Evolutionary conservation across 1,140 invertebrate species (phyloP).

Genomic region (Archivesica marissinica): DNA sequence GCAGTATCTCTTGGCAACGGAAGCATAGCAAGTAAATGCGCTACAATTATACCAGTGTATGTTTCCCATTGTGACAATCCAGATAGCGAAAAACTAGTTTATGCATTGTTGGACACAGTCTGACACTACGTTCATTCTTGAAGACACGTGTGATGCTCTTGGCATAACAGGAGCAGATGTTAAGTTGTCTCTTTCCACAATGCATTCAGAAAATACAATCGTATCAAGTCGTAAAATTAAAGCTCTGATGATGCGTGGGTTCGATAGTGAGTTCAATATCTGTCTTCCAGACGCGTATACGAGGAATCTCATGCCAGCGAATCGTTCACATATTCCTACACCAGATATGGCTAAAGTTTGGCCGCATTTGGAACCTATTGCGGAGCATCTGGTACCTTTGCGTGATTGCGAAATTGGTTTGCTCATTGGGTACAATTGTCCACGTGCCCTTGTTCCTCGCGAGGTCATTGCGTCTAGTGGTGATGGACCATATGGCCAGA

Average conservation of each 20-base stretch:
- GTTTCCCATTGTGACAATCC: background rate
- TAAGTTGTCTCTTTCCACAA: constrained; percentile 7
- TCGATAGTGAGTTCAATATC: background rate
- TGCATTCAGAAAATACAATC: constrained; percentile 3
- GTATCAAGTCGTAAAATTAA: constrained; percentile 29
- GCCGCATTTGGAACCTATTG: constrained; percentile 39
- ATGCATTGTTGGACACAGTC: constrained; percentile 40
- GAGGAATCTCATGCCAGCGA: constrained; percentile 55
- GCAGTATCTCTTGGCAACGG: background rate
- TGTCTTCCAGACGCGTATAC: constrained; percentile 28
- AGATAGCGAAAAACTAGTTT: constrained; percentile 9
- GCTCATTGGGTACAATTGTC: constrained; percentile 22
- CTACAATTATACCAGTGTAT: constrained; percentile 15
- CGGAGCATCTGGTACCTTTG: background rate
- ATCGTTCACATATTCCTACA: constrained; percentile 45
- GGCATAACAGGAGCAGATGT: background rate
- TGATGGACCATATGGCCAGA: constrained; percentile 17
- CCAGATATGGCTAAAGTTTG: constrained; percentile 6
- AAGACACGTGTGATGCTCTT: background rate
- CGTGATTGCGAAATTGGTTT: background rate
- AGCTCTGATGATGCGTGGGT: constrained; percentile 23
- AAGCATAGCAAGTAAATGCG: background rate
- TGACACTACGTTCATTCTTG: constrained; percentile 29
- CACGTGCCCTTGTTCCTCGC: constrained; percentile 4
- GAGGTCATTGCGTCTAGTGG: background rate